Evolutionary conservation across 2,113 vertebrate species (phyloP).

Genomic region (Laticauda colubrina): DNA sequence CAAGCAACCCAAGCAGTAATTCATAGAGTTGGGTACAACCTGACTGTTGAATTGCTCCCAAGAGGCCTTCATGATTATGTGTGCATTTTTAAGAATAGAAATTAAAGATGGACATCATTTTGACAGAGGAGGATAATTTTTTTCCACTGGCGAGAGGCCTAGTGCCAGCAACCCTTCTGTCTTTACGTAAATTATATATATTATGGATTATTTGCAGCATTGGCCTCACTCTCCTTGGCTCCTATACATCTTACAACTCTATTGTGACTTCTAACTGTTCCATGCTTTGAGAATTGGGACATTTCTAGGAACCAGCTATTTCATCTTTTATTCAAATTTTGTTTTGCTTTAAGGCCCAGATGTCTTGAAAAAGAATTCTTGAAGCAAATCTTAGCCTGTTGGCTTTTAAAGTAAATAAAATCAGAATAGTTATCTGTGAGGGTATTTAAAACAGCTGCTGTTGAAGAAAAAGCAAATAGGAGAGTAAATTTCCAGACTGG

Average conservation of each 20-base stretch:
- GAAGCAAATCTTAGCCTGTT: background rate
- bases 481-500: background rate
- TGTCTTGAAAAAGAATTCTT: background rate
- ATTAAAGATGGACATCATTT: slow-evolving; percentile 19
- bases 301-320: slow-evolving; percentile 5
- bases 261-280: slow-evolving; percentile 18
- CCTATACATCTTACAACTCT: background rate
- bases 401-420: background rate
- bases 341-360: slow-evolving; percentile 6
- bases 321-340: background rate
- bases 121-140: background rate
- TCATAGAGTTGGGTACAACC: background rate
- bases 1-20: background rate
- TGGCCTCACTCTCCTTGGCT: slow-evolving; percentile 11
- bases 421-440: background rate
- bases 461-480: background rate
- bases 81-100: background rate
- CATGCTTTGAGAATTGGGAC: background rate
- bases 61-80: background rate
- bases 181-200: slow-evolving; percentile 27
- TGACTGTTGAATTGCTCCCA: background rate
- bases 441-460: background rate
- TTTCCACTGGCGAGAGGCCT: slow-evolving; percentile 16
- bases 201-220: slow-evolving; percentile 25
- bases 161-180: slow-evolving; percentile 1